phyloP scores from a whole-genome alignment of 2,113 vertebrate species.

The Sciurus niger region DNA sequence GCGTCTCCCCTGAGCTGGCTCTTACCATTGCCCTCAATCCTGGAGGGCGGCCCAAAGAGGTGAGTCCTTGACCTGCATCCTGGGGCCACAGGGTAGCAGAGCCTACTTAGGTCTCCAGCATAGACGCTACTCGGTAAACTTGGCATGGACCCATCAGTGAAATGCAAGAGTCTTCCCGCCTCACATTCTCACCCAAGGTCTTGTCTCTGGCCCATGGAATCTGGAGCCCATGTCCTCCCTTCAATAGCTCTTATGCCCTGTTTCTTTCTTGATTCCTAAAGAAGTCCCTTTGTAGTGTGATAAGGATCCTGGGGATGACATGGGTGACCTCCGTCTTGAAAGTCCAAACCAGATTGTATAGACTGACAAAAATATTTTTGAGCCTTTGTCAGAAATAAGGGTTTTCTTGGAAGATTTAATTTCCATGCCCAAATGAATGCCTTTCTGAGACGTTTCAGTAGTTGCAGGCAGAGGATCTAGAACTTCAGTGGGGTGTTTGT shows the following conservation, averaged over 20 bases:
- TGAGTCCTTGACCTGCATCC: slow-evolving; percentile 82
- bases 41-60: slow-evolving; percentile 98
- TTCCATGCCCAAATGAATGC: slow-evolving; percentile 12
- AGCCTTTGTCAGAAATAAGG: background rate
- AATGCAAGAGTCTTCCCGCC: background rate
- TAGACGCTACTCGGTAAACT: background rate
- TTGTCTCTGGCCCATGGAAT: background rate
- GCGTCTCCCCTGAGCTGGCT: slow-evolving; percentile 96
- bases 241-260: background rate
- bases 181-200: background rate
- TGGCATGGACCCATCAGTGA: background rate
- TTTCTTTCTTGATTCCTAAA: background rate
- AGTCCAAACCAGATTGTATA: background rate
- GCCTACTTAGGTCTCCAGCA: background rate
- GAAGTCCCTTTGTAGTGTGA: background rate
- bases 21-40: slow-evolving; percentile 97
- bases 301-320: background rate
- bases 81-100: background rate
- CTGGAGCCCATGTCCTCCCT: background rate
- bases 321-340: background rate
- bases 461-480: slow-evolving; percentile 16
- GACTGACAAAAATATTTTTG: background rate
- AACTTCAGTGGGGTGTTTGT: background rate
- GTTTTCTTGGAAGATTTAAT: background rate
- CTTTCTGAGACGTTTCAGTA: background rate